Conservation (phyloP, 2,113 vertebrate species). For the Uropsilus gracilis region DNA sequence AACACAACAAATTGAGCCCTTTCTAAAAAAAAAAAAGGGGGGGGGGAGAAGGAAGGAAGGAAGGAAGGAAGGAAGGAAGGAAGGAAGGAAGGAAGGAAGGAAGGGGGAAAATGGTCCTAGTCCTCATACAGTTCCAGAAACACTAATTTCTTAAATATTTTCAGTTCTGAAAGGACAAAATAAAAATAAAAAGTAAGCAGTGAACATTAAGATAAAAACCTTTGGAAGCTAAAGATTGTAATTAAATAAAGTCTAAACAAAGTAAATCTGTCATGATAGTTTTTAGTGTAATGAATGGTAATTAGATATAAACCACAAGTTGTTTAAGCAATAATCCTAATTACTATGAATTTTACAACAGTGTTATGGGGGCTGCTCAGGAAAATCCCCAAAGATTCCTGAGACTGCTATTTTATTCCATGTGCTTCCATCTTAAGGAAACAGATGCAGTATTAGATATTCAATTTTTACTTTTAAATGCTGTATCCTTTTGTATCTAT, state of each 20-base stretch:
- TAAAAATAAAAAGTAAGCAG: neutral
- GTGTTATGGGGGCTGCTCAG: neutral
- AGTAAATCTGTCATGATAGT: constrained; percentile 30
- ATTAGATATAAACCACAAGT: constrained; percentile 63
- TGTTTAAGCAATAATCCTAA: constrained; percentile 61
- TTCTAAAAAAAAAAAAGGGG: neutral
- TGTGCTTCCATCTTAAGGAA: neutral
- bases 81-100: too few relatives aligned
- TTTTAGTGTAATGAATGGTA: constrained; percentile 37
- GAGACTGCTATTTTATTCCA: neutral
- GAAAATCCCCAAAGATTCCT: neutral
- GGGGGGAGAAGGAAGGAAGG: too few relatives aligned
- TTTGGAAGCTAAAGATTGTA: neutral
- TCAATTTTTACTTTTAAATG: neutral
- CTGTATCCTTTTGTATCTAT: neutral
- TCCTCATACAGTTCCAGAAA: too few relatives aligned
- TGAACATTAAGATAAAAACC: neutral
- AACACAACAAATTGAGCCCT: neutral
- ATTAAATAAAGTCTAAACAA: constrained; percentile 49
- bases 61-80: too few relatives aligned
- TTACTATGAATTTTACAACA: constrained; percentile 57
- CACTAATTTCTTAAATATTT: neutral
- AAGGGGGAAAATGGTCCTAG: neutral
- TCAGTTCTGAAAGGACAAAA: neutral
- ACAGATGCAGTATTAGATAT: neutral